Evolutionary conservation across 2,888 invertebrate species (phyloP), one percentile per base, ranked within the genome.

Genomic region (Caenorhabditis sp.): DNA sequence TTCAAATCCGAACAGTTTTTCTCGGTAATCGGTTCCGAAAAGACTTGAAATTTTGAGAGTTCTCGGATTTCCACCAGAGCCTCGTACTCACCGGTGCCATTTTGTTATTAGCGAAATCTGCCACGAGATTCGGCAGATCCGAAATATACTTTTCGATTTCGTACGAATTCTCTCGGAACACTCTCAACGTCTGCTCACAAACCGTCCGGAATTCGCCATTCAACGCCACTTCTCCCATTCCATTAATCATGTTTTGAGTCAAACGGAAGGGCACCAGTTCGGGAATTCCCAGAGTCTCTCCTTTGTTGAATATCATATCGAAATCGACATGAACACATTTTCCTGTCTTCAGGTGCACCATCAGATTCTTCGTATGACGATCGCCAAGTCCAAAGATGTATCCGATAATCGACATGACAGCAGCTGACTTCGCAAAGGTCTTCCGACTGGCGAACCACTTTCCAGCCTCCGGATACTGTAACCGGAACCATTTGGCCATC

Each of bases 271-370:
- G 94, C 10, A 94, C 94, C 6, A 90, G 88, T 84, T 92, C 92
- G 3, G 90, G 89, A 16, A 87, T 85, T 0, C 77, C 79, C 38
- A 91, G 69, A 26, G 77, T 61, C 63, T 92, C 92, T 16, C 90
- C 90, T 56, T 94, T 96, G 93, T 99, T 98, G 93, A 99, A 99
- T 19, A 99, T 94, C 92, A 97, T 97, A 93, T 97, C 98, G 93
- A 98, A 98, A 93, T 99, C 99, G 0, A 99, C 98, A 93, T 99
- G 99, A 0, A 99, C 96, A 0, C 95, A 95, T 92, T 98, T 97
- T 0, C 99, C 99, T 89, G 95, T 96, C 0, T 95, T 95, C 0
- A 96, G 95, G 93, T 99, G 98, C 88, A 98, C 94, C 8, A 97
- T 94, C 91, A 99, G 96, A 72, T 91, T 91, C 44, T 89, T 90